Conservation (phyloP, 2,113 vertebrate species). For the Nothobranchius kuhntae region DNA sequence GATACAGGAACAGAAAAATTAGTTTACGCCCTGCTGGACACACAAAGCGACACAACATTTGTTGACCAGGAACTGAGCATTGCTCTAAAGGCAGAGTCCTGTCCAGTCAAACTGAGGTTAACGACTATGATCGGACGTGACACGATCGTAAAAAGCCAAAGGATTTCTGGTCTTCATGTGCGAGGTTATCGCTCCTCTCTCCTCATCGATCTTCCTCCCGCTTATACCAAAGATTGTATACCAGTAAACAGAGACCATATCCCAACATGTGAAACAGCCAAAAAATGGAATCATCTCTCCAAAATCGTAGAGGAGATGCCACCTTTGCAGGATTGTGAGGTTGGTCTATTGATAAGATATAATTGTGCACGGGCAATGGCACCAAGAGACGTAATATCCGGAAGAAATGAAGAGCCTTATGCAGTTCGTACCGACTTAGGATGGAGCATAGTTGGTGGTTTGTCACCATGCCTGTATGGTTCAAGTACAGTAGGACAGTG, state of each 20-base stretch:
- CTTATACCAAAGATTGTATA: not conserved
- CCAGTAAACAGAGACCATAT: too few relatives aligned
- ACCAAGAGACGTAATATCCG: not conserved
- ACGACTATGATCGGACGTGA: too few relatives aligned
- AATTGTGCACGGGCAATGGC: not conserved
- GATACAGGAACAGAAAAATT: not conserved
- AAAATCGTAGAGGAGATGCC: too few relatives aligned
- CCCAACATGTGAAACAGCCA: too few relatives aligned
- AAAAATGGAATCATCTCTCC: too few relatives aligned
- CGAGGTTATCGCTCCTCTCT: not conserved
- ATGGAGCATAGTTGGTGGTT: slow-evolving; percentile 11
- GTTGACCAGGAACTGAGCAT: too few relatives aligned
- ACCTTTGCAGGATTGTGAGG: too few relatives aligned
- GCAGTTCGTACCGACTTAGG: slow-evolving; percentile 1
- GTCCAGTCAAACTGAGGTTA: too few relatives aligned
- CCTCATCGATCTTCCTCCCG: not conserved
- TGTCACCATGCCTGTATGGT: not conserved
- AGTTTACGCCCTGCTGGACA: not conserved
- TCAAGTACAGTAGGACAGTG: not conserved
- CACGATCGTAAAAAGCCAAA: not conserved
- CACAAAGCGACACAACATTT: too few relatives aligned
- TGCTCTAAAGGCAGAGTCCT: too few relatives aligned
- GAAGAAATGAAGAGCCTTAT: slow-evolving; percentile 7
- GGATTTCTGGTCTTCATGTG: not conserved
- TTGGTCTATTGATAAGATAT: too few relatives aligned